Percentiles rank a stretch among this genome's conserved stretches.
phyloP scores from a whole-genome alignment of 2,888 invertebrate species.

The Baccha elongata region DNA sequence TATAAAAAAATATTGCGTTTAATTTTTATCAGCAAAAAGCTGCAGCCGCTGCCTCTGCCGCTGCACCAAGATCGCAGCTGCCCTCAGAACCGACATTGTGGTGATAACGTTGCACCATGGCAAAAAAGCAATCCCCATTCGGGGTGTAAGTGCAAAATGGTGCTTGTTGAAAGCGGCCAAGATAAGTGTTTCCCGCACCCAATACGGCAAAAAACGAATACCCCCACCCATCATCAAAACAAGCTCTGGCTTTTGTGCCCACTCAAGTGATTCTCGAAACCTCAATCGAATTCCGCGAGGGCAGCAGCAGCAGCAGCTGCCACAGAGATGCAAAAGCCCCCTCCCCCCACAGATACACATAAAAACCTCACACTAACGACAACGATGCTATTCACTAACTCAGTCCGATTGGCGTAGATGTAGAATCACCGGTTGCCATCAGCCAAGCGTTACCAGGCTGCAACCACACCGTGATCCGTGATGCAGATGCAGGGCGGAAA shows the following conservation, averaged over 20 bases:
- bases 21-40: conserved; percentile 49
- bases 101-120: conserved; percentile 51
- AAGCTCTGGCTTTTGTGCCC: conserved; percentile 34
- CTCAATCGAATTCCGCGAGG: conserved; percentile 59
- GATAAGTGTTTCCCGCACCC: conserved; percentile 61
- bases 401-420: conserved; percentile 45
- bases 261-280: conserved; percentile 60
- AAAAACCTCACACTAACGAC: conserved; percentile 16
- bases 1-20: conserved; percentile 23
- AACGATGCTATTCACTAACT: conserved; percentile 30
- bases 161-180: conserved; percentile 61
- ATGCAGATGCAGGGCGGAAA: conserved; percentile 41
- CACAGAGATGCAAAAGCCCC: conserved; percentile 30
- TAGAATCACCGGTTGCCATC: conserved; percentile 58
- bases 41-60: neutral
- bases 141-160: conserved; percentile 67
- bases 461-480: conserved; percentile 26
- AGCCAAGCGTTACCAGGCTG: conserved; percentile 51
- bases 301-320: conserved; percentile 50
- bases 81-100: conserved; percentile 20
- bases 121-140: conserved; percentile 14
- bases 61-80: conserved; percentile 1
- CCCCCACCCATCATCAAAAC: neutral
- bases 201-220: neutral
- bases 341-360: conserved; percentile 21